Percentiles rank a stretch among this genome's conserved stretches.
Evolutionary conservation across 1,140 invertebrate genomes (phyloP).

Genomic region (Drosophila leontia): DNA sequence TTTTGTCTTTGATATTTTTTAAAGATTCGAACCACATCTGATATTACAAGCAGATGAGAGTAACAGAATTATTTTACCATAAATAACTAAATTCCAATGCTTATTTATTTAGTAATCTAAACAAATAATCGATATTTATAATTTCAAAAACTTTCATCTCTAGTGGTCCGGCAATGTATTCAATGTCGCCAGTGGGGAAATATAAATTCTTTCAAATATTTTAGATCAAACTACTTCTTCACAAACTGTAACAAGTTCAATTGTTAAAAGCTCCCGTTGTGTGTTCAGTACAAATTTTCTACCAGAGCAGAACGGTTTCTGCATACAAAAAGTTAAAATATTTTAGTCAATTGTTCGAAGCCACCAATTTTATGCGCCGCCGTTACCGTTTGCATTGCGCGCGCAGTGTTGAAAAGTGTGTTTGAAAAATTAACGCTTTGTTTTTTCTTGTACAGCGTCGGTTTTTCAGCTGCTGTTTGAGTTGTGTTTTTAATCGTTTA

Average conservation of each 20-base stretch:
- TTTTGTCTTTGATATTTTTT: too few species aligned
- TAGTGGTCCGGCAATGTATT: too few species aligned
- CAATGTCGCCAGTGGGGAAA: background rate
- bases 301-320: background rate
- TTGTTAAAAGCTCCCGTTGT: too few species aligned
- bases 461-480: slow-evolving; percentile 18
- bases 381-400: slow-evolving; percentile 19
- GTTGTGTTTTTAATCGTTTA: slow-evolving; percentile 9
- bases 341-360: background rate
- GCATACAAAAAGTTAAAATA: background rate
- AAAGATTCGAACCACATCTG: too few species aligned
- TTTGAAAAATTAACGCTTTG: slow-evolving; percentile 75
- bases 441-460: slow-evolving; percentile 69
- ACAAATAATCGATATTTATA: too few species aligned
- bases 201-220: background rate
- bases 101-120: too few species aligned
- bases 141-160: background rate
- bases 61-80: too few species aligned
- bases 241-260: background rate
- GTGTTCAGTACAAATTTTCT: background rate
- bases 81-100: too few species aligned
- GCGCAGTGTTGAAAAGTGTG: slow-evolving; percentile 67
- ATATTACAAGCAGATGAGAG: too few species aligned
- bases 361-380: slow-evolving; percentile 23
- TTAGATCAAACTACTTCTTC: background rate